phyloP scores from a whole-genome alignment of 2,888 invertebrate genomes.

The Junonia oenone region DNA sequence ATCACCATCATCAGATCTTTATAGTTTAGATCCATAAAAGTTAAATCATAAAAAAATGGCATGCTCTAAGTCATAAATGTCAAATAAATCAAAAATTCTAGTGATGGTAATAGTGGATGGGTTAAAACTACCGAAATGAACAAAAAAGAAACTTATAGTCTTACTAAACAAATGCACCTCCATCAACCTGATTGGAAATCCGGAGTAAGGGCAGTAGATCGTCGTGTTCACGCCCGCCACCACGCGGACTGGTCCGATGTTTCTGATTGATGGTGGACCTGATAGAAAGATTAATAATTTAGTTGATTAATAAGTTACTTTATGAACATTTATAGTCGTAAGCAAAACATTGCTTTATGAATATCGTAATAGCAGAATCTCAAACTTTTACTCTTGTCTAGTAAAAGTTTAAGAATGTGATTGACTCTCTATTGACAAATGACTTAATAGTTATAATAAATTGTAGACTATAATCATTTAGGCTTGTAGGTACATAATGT shows the following conservation, averaged over 20 bases:
- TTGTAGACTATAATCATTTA: too few species aligned
- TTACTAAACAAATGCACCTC: conserved; percentile 79
- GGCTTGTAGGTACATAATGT: too few species aligned
- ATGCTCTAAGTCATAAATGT: not conserved
- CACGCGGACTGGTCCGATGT: conserved; percentile 85
- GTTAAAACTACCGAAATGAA: conserved; percentile 36
- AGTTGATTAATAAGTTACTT: too few species aligned
- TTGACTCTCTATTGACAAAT: too few species aligned
- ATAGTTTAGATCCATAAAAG: not conserved
- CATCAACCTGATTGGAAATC: conserved; percentile 88
- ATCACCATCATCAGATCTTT: not conserved
- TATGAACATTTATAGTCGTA: too few species aligned
- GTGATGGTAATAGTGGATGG: not conserved
- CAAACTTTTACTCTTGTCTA: too few species aligned
- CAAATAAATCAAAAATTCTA: not conserved
- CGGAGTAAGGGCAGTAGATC: conserved; percentile 91
- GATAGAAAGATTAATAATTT: too few species aligned
- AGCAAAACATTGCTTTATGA: too few species aligned
- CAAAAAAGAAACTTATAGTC: conserved; percentile 70
- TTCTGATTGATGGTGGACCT: conserved; percentile 87
- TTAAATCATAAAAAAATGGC: not conserved
- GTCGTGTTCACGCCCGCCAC: conserved; percentile 88
- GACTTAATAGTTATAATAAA: too few species aligned
- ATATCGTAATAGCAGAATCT: too few species aligned
- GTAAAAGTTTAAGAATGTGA: too few species aligned